Evolutionary conservation across 2,888 invertebrate species (phyloP).

Genomic region (Baccha elongata): DNA sequence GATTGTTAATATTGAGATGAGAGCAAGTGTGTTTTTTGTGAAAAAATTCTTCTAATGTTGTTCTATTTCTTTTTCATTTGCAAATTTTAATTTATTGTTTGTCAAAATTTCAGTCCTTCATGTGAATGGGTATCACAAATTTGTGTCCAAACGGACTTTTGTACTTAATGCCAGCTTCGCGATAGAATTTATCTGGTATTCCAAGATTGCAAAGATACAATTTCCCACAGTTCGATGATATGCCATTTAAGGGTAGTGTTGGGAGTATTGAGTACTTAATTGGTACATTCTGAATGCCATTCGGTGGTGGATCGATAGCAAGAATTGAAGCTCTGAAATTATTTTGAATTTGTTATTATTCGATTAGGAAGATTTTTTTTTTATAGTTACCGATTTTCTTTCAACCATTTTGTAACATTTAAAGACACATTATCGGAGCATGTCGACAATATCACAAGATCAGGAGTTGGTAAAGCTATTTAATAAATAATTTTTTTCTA

Average conservation of each 20-base stretch:
- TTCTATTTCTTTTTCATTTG: constrained; percentile 62
- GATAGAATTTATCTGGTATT: constrained; percentile 90
- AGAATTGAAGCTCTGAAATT: constrained; percentile 86
- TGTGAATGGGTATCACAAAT: constrained; percentile 89
- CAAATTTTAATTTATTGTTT: constrained; percentile 67
- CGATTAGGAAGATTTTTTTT: background rate
- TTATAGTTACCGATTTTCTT: constrained; percentile 83
- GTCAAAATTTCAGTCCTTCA: constrained; percentile 81
- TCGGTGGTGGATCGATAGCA: constrained; percentile 89
- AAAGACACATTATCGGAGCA: constrained; percentile 81
- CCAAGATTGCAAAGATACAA: constrained; percentile 93
- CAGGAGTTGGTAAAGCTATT: constrained; percentile 81
- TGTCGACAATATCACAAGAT: constrained; percentile 82
- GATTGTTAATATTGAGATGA: constrained; percentile 52
- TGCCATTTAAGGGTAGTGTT: constrained; percentile 87
- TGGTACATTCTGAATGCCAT: constrained; percentile 85
- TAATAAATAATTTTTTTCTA: background rate
- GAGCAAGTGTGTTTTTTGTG: constrained; percentile 26
- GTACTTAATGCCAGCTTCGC: constrained; percentile 90
- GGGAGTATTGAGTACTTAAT: constrained; percentile 88
- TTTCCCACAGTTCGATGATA: constrained; percentile 85
- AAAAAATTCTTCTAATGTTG: constrained; percentile 53
- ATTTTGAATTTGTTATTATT: background rate
- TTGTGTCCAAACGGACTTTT: constrained; percentile 93
- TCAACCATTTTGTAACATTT: constrained; percentile 87